Percentiles rank a stretch among this genome's conserved stretches.
Conservation (phyloP, 2,888 invertebrate genomes). For the Leucoma salicis region DNA sequence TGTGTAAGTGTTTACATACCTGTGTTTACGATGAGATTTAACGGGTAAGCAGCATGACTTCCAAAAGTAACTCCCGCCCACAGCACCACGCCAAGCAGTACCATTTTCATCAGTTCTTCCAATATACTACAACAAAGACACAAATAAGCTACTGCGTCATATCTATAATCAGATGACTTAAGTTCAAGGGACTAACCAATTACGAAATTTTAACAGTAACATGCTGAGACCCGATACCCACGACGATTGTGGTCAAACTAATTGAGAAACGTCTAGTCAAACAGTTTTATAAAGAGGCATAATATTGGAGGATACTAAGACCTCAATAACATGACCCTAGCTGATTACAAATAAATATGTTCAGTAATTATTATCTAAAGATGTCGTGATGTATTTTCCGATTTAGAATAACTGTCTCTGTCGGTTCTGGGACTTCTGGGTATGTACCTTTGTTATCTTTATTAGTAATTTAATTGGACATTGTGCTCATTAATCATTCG, state of each 20-base stretch:
- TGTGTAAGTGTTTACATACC: conserved; percentile 47
- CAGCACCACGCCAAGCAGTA: conserved; percentile 68
- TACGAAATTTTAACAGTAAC: conserved; percentile 41
- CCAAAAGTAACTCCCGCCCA: conserved; percentile 75
- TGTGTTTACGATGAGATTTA: conserved; percentile 61
- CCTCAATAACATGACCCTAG: conserved; percentile 52
- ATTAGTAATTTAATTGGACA: too few relatives aligned
- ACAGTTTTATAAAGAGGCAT: conserved; percentile 56
- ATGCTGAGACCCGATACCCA: conserved; percentile 38
- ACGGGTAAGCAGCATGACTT: conserved; percentile 68
- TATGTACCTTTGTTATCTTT: too few relatives aligned
- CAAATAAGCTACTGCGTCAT: conserved; percentile 20
- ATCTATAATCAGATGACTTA: conserved; percentile 40
- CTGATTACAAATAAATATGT: too few relatives aligned
- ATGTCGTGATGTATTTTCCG: too few relatives aligned
- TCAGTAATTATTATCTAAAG: too few relatives aligned
- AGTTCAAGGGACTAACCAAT: conserved; percentile 45
- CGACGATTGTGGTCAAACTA: conserved; percentile 54
- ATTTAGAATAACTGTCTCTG: too few relatives aligned
- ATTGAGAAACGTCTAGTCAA: conserved; percentile 44
- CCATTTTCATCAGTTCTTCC: conserved; percentile 77
- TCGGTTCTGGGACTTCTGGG: too few relatives aligned
- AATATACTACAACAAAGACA: conserved; percentile 67
- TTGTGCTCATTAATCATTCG: too few relatives aligned
- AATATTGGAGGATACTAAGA: conserved; percentile 54